These are phyloP conservation scores for Peromyscus leucopus DNA, from an alignment of 2,113 vertebrate genomes.

Conservation along the genomic window DNA sequence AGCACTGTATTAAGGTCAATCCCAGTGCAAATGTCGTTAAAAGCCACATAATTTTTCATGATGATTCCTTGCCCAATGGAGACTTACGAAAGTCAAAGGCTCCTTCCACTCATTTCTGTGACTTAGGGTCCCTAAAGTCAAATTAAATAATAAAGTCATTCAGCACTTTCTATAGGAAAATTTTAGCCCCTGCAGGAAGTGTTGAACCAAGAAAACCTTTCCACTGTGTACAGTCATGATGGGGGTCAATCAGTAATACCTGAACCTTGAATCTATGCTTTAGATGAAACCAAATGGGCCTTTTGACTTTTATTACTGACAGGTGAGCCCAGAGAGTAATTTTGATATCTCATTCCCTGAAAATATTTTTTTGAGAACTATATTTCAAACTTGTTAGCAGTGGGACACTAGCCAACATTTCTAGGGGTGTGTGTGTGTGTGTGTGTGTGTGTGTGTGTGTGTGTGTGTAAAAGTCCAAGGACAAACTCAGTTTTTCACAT, in stretches of 20 bases:
- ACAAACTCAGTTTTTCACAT: not conserved
- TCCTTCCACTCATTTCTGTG: not conserved
- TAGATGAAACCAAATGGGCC: not conserved
- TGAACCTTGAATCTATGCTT: not conserved
- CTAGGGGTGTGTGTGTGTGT: not conserved
- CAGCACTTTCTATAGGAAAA: not conserved
- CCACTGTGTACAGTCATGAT: not conserved
- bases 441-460: not conserved
- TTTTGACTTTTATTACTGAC: not conserved
- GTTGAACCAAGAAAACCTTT: not conserved
- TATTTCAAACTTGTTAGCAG: not conserved
- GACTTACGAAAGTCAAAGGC: not conserved
- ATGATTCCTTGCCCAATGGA: conserved; percentile 17
- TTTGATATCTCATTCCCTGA: not conserved
- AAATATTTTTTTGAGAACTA: not conserved
- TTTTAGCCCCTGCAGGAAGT: not conserved
- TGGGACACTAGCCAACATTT: not conserved
- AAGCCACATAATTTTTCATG: conserved; percentile 48
- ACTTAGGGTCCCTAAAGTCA: not conserved
- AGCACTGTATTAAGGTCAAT: conserved; percentile 54
- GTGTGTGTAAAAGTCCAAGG: not conserved
- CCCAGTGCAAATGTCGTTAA: conserved; percentile 16
- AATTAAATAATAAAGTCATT: conserved; percentile 52
- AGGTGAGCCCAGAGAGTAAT: not conserved
- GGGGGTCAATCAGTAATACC: not conserved